Percentiles rank a stretch among this genome's conserved stretches.
These are phyloP conservation scores for Rafetus swinhoei DNA, from an alignment of 2,113 vertebrate genomes.

Conservation along the genomic window DNA sequence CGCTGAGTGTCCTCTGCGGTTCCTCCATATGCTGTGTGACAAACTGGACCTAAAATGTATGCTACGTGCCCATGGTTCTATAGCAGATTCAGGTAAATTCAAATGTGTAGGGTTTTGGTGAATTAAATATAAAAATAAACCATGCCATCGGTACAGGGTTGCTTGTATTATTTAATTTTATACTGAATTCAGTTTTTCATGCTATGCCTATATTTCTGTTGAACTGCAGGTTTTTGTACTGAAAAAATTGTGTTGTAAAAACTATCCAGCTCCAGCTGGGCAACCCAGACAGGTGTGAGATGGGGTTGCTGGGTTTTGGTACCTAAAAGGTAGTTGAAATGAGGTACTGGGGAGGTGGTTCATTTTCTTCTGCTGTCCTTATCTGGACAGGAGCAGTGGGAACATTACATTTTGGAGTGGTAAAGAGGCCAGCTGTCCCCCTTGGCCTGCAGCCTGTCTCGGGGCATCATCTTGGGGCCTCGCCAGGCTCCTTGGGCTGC, in stretches of 20 bases:
- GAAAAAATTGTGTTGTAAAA: neutral
- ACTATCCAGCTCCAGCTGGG: neutral
- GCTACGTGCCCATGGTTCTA: neutral
- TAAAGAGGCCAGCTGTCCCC: neutral
- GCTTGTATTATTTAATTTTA: neutral
- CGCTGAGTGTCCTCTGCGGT: neutral
- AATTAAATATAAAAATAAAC: neutral
- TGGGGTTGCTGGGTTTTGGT: no score
- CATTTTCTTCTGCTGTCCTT: neutral
- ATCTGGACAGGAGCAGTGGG: neutral
- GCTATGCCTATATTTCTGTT: neutral
- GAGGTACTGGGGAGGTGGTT: neutral
- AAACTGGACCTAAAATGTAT: neutral
- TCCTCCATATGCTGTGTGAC: neutral
- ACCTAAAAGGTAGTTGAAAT: neutral
- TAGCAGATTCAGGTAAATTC: neutral
- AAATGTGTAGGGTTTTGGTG: neutral
- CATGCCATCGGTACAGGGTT: neutral
- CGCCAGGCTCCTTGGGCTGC: no score
- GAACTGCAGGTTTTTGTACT: neutral
- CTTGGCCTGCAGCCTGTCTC: no score
- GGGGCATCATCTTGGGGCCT: no score
- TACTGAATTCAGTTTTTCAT: neutral
- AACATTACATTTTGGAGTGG: neutral
- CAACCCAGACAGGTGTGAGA: neutral